Percentiles rank a stretch among this genome's conserved stretches.
phyloP scores from a whole-genome alignment of 2,888 invertebrate genomes.

The Endomychus coccineus region DNA sequence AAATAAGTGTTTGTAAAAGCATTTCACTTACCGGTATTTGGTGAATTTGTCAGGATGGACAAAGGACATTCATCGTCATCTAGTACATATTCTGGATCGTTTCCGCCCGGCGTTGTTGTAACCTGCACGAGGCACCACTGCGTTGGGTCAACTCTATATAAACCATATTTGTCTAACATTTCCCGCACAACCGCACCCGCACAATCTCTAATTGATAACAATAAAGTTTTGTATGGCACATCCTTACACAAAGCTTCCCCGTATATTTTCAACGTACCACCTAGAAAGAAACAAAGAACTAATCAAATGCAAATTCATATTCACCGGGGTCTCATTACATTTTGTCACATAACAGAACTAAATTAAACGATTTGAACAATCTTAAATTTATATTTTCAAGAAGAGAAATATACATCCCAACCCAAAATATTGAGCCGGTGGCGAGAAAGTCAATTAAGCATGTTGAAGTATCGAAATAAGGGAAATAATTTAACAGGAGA shows the following conservation, averaged over 20 bases:
- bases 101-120: conserved; percentile 41
- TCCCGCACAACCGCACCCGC: conserved; percentile 90
- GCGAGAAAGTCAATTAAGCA: too few species aligned
- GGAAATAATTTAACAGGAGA: too few species aligned
- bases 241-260: conserved; percentile 93
- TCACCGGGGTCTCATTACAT: too few species aligned
- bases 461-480: too few species aligned
- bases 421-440: too few species aligned
- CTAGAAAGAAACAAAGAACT: conserved; percentile 45
- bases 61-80: conserved; percentile 97
- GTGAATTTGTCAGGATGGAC: conserved; percentile 86
- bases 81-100: conserved; percentile 82
- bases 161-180: conserved; percentile 94
- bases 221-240: conserved; percentile 95
- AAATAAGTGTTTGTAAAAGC: too few species aligned
- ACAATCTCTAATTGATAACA: conserved; percentile 87
- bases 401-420: too few species aligned
- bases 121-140: conserved; percentile 96
- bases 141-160: conserved; percentile 81
- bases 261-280: conserved; percentile 88
- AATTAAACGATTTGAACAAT: too few species aligned
- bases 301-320: too few species aligned
- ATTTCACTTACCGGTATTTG: conserved; percentile 81
- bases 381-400: too few species aligned
- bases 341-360: too few species aligned